Evolutionary conservation across 2,797 vertebrate genomes (phyloP), one percentile per base, ranked within the genome.

Genomic region (Podargus strigoides): DNA sequence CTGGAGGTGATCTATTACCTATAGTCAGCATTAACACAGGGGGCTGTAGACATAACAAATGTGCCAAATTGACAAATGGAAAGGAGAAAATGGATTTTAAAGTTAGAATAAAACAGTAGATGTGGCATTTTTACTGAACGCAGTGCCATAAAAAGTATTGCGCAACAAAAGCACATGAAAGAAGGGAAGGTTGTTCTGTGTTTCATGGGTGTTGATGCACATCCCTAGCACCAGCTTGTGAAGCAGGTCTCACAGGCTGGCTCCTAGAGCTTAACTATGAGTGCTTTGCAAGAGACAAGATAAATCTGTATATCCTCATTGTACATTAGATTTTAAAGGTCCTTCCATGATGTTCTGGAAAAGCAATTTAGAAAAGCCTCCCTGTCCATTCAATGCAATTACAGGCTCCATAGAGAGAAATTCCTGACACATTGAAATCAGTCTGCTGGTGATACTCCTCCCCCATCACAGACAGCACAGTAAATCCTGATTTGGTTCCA

Each of bases 301-400:
- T 55, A 85, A 68, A 58, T 64, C 46, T 17, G 22, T 47, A 36
- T 53, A 56, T 73, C 56, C 59, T 95, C 41, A 74, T 20, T 62
- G 68, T 39, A 15, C 12, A 9, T 64, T 69, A 67, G 13, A 67
- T 73, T 95, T 94, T 67, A 16, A 42, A 88, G 90, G 53, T 66
- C 49, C 53, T 94, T 86, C 46, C 80, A 79, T 87, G 28, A 62
- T 47, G 41, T 70, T 89, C 69, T 95, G 72, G 62, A 76, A 82
- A 94, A 97, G 76, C 50, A 56, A 82, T 84, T 95, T 60, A 62
- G 68, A 66, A 95, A 89, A 52, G 50, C 41, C 14, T 49, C 37
- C 72, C 63, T 86, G 49, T 42, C 56, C 42, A 20, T 87, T 90
- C 78, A 76, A 10, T 42, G 26, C 22, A 89, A 6, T 52, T 80